These are phyloP conservation scores for Miopithecus talapoin DNA, from an alignment of 2,797 vertebrate genomes.

Conservation along the genomic window DNA sequence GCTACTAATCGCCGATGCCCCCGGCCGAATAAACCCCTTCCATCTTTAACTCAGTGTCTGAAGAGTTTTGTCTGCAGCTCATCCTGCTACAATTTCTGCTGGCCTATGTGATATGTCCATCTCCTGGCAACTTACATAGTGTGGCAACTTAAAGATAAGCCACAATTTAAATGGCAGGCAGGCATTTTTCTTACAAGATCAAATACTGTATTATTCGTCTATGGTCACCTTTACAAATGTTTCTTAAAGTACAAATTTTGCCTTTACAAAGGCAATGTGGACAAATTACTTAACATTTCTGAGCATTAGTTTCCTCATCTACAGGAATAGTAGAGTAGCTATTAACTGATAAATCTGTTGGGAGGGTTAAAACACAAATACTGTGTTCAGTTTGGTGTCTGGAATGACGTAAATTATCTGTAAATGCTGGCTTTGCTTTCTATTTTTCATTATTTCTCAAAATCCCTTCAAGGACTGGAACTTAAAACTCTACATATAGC, in stretches of 20 bases:
- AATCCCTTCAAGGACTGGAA: neutral
- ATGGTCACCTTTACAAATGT: neutral
- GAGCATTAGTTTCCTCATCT: neutral
- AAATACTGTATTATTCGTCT: neutral
- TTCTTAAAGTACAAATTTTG: neutral
- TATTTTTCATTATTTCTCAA: conserved; percentile 42
- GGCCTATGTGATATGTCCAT: neutral
- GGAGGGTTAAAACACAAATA: neutral
- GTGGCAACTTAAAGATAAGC: neutral
- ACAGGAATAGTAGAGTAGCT: neutral
- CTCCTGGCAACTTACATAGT: neutral
- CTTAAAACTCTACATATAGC: neutral
- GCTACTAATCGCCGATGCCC: neutral
- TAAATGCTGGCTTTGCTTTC: neutral
- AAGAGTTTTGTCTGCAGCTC: too few species aligned
- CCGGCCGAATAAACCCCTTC: too few species aligned
- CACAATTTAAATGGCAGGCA: neutral
- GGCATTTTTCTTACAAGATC: neutral
- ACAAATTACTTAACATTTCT: neutral
- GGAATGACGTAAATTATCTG: neutral
- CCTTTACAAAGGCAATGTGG: neutral
- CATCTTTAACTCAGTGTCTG: too few species aligned
- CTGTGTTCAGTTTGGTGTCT: neutral
- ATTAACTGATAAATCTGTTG: neutral
- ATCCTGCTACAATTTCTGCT: neutral